phyloP scores from a whole-genome alignment of 30 jellyfish, hydroid and myxozoan species.

The Chrysaora quinquecirrha region DNA sequence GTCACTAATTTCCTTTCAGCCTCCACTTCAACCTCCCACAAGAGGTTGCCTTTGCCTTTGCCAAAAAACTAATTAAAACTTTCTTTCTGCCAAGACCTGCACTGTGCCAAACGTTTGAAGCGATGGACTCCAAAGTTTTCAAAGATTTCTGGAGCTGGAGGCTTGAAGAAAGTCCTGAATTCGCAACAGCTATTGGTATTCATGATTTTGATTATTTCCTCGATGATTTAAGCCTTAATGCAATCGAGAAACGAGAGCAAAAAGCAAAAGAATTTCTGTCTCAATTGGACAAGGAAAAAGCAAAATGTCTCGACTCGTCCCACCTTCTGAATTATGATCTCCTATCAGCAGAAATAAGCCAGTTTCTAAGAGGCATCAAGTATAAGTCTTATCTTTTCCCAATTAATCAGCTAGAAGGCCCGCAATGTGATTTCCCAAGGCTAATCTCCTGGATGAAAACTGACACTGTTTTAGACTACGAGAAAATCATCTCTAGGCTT shows the following conservation, averaged over 20 bases:
- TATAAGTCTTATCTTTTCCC: constrained; percentile 79
- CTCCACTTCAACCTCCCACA: too few species aligned
- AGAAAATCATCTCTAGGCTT: constrained; percentile 60
- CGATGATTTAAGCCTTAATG: constrained; percentile 69
- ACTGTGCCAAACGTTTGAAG: too few species aligned
- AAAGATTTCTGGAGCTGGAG: constrained; percentile 90
- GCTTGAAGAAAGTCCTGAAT: constrained; percentile 81
- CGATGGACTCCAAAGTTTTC: too few species aligned
- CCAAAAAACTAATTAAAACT: too few species aligned
- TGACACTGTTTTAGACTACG: constrained; percentile 65
- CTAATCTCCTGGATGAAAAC: constrained; percentile 89
- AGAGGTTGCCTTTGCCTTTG: too few species aligned
- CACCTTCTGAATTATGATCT: constrained; percentile 45
- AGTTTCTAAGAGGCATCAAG: constrained; percentile 59
- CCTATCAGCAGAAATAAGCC: constrained; percentile 65
- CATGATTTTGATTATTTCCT: constrained; percentile 66
- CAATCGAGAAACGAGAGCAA: constrained; percentile 48
- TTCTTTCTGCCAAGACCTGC: too few species aligned
- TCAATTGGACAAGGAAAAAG: constrained; percentile 13
- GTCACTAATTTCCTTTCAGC: too few species aligned
- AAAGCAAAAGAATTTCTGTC: constrained; percentile 39
- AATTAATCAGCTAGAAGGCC: constrained; percentile 86
- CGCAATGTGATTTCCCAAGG: constrained; percentile 93
- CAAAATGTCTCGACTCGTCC: neutral
- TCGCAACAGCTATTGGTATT: constrained; percentile 90